Conservation (phyloP, 2,888 invertebrate genomes). For the Caenorhabditis sulstoni region DNA sequence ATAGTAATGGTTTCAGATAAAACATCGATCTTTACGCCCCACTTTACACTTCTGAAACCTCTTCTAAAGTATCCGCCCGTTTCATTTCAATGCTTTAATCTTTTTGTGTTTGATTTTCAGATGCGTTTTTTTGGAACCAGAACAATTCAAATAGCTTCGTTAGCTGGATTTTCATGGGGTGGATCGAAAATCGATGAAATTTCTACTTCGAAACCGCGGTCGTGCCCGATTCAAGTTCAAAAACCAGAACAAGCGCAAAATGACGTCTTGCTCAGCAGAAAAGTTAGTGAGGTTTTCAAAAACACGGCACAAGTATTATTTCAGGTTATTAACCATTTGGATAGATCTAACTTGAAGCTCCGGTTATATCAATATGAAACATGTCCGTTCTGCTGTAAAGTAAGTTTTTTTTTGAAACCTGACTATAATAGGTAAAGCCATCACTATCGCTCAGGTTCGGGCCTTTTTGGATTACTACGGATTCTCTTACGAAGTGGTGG, state of each 20-base stretch:
- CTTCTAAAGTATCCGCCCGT: slow-evolving; percentile 30
- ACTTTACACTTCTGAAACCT: neutral
- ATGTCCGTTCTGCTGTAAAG: slow-evolving; percentile 83
- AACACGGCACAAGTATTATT: slow-evolving; percentile 2
- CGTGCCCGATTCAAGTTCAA: slow-evolving; percentile 66
- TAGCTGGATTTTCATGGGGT: slow-evolving; percentile 57
- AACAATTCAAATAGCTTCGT: slow-evolving; percentile 47
- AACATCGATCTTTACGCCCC: slow-evolving; percentile 7
- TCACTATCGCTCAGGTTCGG: slow-evolving; percentile 83
- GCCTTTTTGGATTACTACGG: slow-evolving; percentile 93
- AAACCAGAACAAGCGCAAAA: slow-evolving; percentile 60
- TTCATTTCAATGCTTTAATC: neutral
- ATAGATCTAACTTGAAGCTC: slow-evolving; percentile 84
- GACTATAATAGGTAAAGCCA: too few relatives aligned
- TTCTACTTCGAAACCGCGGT: slow-evolving; percentile 23
- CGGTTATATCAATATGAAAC: slow-evolving; percentile 96
- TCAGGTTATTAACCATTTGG: slow-evolving; percentile 75
- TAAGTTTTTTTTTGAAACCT: slow-evolving; percentile 18
- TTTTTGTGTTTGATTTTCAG: slow-evolving; percentile 16
- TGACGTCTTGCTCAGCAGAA: slow-evolving; percentile 67
- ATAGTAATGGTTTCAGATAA: too few relatives aligned
- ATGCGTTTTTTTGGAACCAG: slow-evolving; percentile 53
- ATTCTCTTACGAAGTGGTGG: slow-evolving; percentile 94
- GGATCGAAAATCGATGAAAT: slow-evolving; percentile 51
- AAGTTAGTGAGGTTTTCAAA: slow-evolving; percentile 34